Evolutionary conservation across 2,113 vertebrate species (phyloP).

Genomic region (Tichodroma muraria): DNA sequence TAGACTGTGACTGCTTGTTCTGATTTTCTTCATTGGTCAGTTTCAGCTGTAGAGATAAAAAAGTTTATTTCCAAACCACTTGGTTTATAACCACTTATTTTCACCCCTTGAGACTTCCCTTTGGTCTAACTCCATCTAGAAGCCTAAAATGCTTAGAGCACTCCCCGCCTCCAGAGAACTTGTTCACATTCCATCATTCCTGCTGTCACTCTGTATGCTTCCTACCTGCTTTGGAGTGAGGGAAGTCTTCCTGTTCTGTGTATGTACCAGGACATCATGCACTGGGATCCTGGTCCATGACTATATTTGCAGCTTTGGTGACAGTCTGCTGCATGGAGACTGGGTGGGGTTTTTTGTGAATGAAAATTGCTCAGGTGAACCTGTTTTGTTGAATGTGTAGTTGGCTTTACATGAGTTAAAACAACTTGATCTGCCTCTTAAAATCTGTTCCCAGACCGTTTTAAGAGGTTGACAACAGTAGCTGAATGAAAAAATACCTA

Average conservation of each 20-base stretch:
- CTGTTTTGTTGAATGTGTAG: neutral
- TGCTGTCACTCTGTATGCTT: neutral
- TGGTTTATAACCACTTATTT: neutral
- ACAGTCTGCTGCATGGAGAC: neutral
- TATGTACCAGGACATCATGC: neutral
- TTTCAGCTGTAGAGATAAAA: neutral
- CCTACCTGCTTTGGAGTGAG: neutral
- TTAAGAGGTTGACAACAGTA: neutral
- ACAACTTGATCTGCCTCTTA: neutral
- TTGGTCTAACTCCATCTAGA: neutral
- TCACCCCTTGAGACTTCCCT: neutral
- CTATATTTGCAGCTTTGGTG: neutral
- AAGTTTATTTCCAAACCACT: neutral
- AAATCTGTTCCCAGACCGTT: neutral
- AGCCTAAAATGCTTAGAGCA: neutral
- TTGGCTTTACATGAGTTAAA: neutral
- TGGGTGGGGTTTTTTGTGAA: accelerated
- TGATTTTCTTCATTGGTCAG: neutral
- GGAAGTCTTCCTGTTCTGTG: neutral
- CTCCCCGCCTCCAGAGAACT: neutral
- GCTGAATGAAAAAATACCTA: neutral
- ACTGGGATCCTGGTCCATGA: neutral
- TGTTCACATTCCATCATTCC: neutral
- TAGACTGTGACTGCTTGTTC: neutral
- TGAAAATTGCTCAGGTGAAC: neutral